A percentile compares a stretch with the other conserved stretches of the same genome.
These are phyloP conservation scores for Paralinhomoeus sp. DNA, from an alignment of 2,888 invertebrate species.

Conservation along the genomic window DNA sequence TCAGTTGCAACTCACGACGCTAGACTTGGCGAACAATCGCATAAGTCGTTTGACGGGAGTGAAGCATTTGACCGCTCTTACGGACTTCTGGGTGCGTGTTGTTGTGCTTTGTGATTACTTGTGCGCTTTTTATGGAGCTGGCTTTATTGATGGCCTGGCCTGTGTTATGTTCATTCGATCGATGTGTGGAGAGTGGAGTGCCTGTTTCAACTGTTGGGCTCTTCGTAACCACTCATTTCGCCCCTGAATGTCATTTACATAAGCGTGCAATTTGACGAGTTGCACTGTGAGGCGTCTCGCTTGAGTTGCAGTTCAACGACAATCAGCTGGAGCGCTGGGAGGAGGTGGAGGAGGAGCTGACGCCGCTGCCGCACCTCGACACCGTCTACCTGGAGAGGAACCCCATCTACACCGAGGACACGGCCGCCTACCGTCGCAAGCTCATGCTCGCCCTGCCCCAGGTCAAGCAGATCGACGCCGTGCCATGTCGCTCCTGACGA, in stretches of 20 bases:
- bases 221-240: not conserved
- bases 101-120: too few species aligned
- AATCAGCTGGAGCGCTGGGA: slow-evolving; percentile 65
- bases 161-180: too few species aligned
- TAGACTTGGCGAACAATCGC: slow-evolving; percentile 71
- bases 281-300: not conserved
- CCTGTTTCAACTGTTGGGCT: too few species aligned
- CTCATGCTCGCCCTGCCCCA: slow-evolving; percentile 62
- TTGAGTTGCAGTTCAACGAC: slow-evolving; percentile 66
- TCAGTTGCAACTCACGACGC: slow-evolving; percentile 41
- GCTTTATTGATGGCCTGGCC: too few species aligned
- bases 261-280: not conserved
- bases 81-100: slow-evolving; percentile 71
- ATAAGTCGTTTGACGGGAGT: slow-evolving; percentile 56
- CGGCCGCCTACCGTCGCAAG: slow-evolving; percentile 62
- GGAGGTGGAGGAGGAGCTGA: slow-evolving; percentile 46
- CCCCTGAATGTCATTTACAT: not conserved
- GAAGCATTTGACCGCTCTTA: slow-evolving; percentile 47
- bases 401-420: slow-evolving; percentile 43
- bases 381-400: slow-evolving; percentile 87
- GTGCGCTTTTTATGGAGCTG: too few species aligned
- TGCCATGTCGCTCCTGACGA: slow-evolving; percentile 44
- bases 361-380: slow-evolving; percentile 29
- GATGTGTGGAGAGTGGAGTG: too few species aligned
- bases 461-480: slow-evolving; percentile 80